Conservation (phyloP, 2,797 vertebrate genomes). For the Muscicapa comitata region DNA sequence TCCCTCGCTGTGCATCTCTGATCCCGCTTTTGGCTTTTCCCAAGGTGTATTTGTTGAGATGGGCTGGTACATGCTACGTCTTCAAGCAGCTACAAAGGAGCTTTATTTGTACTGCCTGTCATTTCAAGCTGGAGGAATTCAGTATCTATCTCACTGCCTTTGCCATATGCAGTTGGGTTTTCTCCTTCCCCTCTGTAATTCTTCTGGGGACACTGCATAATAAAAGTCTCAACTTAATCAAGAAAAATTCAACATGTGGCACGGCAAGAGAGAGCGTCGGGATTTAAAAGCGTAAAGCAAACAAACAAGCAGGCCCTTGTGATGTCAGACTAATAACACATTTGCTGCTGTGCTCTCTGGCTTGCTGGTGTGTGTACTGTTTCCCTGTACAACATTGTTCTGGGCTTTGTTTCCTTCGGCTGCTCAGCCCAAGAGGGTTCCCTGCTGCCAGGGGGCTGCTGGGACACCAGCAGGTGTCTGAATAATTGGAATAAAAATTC, state of each 20-base stretch:
- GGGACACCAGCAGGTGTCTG: slow-evolving; percentile 66
- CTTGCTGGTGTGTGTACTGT: slow-evolving; percentile 39
- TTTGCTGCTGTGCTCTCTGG: slow-evolving; percentile 28
- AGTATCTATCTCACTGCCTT: slow-evolving; percentile 15
- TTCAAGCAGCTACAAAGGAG: slow-evolving; percentile 33
- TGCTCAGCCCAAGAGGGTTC: slow-evolving; percentile 41
- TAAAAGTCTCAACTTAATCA: slow-evolving; percentile 68
- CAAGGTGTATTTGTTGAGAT: not conserved
- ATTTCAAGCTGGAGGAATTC: slow-evolving; percentile 51
- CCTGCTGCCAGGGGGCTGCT: slow-evolving; percentile 43
- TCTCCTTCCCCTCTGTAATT: slow-evolving; percentile 41
- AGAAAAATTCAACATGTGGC: slow-evolving; percentile 57
- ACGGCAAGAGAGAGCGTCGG: slow-evolving; percentile 9
- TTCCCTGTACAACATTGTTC: slow-evolving; percentile 59
- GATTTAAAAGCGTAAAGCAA: slow-evolving; percentile 50
- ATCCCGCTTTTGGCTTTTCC: slow-evolving; percentile 35
- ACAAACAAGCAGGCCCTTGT: slow-evolving; percentile 58
- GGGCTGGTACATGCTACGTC: not conserved
- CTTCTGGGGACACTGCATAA: slow-evolving; percentile 31
- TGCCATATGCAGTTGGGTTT: slow-evolving; percentile 53
- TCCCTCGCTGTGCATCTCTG: not conserved
- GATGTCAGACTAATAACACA: slow-evolving; percentile 48
- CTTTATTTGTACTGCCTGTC: slow-evolving; percentile 52
- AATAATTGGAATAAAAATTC: slow-evolving; percentile 66
- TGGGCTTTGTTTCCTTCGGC: slow-evolving; percentile 63